Evolutionary conservation across 1,140 invertebrate species (phyloP), one percentile per base, ranked within the genome.

Genomic region (Camponotus floridanus): DNA sequence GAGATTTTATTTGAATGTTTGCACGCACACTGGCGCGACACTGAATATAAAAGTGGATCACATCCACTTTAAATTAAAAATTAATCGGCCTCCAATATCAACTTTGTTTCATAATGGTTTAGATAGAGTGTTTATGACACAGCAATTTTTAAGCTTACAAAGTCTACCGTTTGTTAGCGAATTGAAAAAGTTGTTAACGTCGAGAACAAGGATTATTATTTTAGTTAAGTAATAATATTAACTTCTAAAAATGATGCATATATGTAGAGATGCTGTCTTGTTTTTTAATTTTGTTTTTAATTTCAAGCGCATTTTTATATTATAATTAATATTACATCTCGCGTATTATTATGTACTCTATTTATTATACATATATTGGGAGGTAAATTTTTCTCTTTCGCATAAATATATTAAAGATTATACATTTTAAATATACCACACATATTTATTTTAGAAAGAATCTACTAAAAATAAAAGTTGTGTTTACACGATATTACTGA

Each of bases 111-210:
- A 31, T 21, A 78, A 45, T 33, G 39, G 39, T 48, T 65, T 42
- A 31, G 61, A 2, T 64, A 21, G 76, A 48, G 15, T 78, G 76
- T 78, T 65, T 65, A 42, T 78, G 76, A 78, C 42, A 78, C n/a
- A 11, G 39, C 7, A 21, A 7, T 4, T 33, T 78, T 65, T 65
- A 78, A 65, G 26, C 39, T 78, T 45, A 33, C 59, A 65, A 78
- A 65, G 42, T 42, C 31, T 21, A 33, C n/a, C 39, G 39, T 78
- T 39, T 65, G 76, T 48, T 65, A 42, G 76, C 21, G 39, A 65
- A 78, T 78, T 78, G 61, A 65, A 62, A 78, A 78, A 78, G 59
- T 78, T 76, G 59, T 33, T 36, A 39, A 18, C 39, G 26, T 64
- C 36, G 36, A 76, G 45, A 65, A 65, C 42, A 39, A n/a, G 21